These are phyloP conservation scores for Anoplopoma fimbria DNA, from an alignment of 2,113 vertebrate species.

Conservation along the genomic window DNA sequence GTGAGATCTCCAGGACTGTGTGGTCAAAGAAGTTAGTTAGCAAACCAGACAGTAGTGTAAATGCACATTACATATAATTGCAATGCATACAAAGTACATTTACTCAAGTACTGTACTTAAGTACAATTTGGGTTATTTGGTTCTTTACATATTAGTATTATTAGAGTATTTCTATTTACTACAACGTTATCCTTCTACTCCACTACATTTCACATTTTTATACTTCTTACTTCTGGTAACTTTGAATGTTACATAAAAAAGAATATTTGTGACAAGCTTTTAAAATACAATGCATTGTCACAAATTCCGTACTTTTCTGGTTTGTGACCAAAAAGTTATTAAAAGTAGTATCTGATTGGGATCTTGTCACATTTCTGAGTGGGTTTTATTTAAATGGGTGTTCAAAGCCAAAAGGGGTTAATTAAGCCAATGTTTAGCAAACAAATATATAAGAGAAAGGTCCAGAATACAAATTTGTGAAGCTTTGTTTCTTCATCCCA, in stretches of 20 bases:
- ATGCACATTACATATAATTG: neutral
- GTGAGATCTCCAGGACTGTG: slow-evolving; percentile 18
- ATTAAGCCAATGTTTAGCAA: neutral
- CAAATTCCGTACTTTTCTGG: neutral
- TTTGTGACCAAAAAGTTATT: neutral
- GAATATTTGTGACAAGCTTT: neutral
- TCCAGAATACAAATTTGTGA: neutral
- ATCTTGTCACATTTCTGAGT: neutral
- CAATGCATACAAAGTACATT: neutral
- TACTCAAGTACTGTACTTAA: neutral
- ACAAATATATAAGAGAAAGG: neutral
- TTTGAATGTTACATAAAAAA: neutral
- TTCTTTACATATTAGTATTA: neutral
- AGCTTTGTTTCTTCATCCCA: neutral
- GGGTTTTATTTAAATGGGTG: neutral
- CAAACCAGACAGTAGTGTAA: neutral
- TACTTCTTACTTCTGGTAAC: neutral
- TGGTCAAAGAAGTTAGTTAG: slow-evolving; percentile 11
- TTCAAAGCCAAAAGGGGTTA: neutral
- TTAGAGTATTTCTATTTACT: neutral
- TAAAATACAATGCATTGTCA: neutral
- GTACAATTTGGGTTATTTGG: neutral
- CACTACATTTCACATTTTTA: neutral
- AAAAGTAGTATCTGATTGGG: neutral
- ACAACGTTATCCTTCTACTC: neutral